Conservation (phyloP, 2,113 vertebrate genomes). For the Phalacrocorax carbo region DNA sequence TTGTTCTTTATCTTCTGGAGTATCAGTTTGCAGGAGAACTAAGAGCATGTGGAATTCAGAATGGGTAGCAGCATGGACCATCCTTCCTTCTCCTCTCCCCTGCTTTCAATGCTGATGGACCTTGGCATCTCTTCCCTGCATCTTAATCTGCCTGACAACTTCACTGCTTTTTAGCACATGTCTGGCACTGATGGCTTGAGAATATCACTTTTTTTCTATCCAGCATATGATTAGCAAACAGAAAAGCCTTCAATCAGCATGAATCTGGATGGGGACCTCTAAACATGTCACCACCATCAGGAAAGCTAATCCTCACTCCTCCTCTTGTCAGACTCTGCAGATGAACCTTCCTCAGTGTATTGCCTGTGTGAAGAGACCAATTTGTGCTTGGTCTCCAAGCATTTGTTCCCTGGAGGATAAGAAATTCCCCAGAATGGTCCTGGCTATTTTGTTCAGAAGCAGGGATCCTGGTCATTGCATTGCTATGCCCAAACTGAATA, state of each 20-base stretch:
- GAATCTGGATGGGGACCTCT: neutral
- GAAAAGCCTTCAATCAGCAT: neutral
- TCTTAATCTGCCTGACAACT: neutral
- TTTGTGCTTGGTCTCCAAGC: neutral
- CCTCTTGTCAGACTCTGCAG: neutral
- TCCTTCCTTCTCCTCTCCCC: neutral
- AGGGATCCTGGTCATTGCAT: neutral
- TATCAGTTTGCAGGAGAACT: neutral
- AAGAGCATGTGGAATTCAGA: neutral
- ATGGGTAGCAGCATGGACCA: neutral
- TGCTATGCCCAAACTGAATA: neutral
- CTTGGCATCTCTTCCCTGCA: neutral
- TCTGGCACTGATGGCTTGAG: slow-evolving; percentile 9
- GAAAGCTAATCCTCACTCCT: neutral
- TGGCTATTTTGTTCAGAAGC: neutral
- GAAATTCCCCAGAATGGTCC: neutral
- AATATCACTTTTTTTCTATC: neutral
- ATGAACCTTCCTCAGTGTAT: neutral
- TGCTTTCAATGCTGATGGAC: neutral
- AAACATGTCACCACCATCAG: neutral
- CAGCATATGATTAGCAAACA: neutral
- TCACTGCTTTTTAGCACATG: neutral
- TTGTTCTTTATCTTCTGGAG: neutral
- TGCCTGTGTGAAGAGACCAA: neutral
- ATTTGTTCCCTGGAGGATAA: neutral